Percentiles rank a stretch among this genome's conserved stretches.
Evolutionary conservation across 2,888 invertebrate genomes (phyloP).

Genomic region (Campopleginae sp.): DNA sequence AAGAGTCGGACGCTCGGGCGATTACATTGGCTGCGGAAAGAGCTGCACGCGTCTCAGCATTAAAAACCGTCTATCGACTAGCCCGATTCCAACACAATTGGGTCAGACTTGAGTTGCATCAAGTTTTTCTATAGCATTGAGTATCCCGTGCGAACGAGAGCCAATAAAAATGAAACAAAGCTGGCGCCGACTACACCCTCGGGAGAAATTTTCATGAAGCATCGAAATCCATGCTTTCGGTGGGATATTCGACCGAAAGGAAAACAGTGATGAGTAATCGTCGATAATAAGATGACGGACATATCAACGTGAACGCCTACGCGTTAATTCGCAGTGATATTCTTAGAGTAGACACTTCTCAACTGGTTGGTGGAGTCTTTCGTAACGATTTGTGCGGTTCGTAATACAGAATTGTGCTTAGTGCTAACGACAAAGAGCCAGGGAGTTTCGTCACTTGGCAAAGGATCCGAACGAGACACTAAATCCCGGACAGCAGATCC

Average conservation of each 20-base stretch:
- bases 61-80: not conserved
- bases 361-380: constrained; percentile 36
- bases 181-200: not conserved
- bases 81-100: not conserved
- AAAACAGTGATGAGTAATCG: constrained; percentile 42
- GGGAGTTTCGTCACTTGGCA: constrained; percentile 63
- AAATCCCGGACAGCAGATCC: constrained; percentile 23
- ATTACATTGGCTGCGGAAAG: not conserved
- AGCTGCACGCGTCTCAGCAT: not conserved
- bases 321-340: constrained; percentile 38
- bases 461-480: constrained; percentile 44
- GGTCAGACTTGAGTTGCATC: not conserved
- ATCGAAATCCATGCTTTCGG: not conserved
- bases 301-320: constrained; percentile 36
- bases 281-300: constrained; percentile 51
- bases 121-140: not conserved
- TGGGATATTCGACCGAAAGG: not conserved
- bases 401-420: constrained; percentile 17
- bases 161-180: not conserved
- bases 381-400: constrained; percentile 36
- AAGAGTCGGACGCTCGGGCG: not conserved
- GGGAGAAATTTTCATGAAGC: not conserved
- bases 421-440: not conserved
- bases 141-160: not conserved
- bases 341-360: constrained; percentile 37